Conservation (phyloP, 1,140 invertebrate genomes). For the Bombus cullumanus region DNA sequence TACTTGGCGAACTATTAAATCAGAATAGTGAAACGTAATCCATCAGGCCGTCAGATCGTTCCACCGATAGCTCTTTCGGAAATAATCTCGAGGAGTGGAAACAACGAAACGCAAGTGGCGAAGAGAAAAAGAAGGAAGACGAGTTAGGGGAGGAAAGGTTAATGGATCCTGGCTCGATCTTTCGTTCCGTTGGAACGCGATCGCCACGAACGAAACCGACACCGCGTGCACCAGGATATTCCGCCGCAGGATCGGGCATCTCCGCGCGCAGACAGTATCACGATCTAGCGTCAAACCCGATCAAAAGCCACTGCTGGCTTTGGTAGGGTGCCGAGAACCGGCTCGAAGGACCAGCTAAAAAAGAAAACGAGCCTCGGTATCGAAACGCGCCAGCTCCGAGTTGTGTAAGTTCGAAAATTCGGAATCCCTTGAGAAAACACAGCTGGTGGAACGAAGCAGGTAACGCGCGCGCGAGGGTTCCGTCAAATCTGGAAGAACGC, state of each 20-base stretch:
- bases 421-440: conserved; percentile 81
- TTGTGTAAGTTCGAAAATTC: conserved; percentile 65
- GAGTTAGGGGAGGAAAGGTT: conserved; percentile 18
- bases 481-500: conserved; percentile 55
- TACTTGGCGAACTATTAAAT: neutral
- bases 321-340: conserved; percentile 36
- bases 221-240: conserved; percentile 68
- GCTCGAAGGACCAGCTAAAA: conserved; percentile 25
- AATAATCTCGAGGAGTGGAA: conserved; percentile 7
- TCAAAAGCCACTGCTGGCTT: conserved; percentile 64
- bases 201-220: conserved; percentile 70
- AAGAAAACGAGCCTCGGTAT: neutral
- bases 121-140: neutral
- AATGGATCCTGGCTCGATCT: conserved; percentile 21
- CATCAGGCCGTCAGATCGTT: neutral
- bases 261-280: conserved; percentile 74
- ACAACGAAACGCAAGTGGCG: neutral
- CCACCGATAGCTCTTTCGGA: neutral
- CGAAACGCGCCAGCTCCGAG: neutral
- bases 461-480: conserved; percentile 59
- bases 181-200: conserved; percentile 45
- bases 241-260: conserved; percentile 68
- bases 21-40: neutral
- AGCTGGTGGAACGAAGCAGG: conserved; percentile 72
- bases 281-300: conserved; percentile 79